Percentiles rank a stretch among this genome's conserved stretches.
phyloP scores from a whole-genome alignment of 1,140 invertebrate genomes.

The Drosophila repletoides region DNA sequence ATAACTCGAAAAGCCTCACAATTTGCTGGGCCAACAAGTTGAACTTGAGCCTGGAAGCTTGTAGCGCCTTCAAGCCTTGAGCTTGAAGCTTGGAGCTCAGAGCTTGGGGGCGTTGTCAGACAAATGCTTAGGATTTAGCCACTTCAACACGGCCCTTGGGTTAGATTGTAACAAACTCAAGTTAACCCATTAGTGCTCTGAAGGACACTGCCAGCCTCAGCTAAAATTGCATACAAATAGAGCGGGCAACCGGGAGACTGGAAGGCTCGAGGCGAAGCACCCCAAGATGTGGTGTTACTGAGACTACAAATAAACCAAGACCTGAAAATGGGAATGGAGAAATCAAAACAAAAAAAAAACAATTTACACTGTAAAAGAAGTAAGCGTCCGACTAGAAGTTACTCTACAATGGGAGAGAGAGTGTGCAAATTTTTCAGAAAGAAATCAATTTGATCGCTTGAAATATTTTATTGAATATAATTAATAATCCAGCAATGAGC shows the following conservation, averaged over 20 bases:
- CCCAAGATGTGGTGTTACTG: slow-evolving; percentile 2
- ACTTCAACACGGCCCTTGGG: slow-evolving; percentile 61
- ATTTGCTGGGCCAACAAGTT: slow-evolving; percentile 61
- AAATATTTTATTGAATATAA: no score
- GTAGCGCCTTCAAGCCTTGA: slow-evolving; percentile 21
- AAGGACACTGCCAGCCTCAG: slow-evolving; percentile 1
- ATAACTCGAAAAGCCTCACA: slow-evolving; percentile 70
- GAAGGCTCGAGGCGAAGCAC: background rate
- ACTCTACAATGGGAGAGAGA: no score
- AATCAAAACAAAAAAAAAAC: slow-evolving; percentile 75
- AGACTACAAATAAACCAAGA: slow-evolving; percentile 35
- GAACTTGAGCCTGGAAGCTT: slow-evolving; percentile 43
- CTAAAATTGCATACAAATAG: slow-evolving; percentile 54
- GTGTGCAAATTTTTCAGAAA: no score
- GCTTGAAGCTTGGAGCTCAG: slow-evolving; percentile 9
- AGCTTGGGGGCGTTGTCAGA: slow-evolving; percentile 31
- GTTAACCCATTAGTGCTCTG: slow-evolving; percentile 71
- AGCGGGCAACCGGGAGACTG: background rate
- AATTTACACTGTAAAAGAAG: slow-evolving; percentile 71
- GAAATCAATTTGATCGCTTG: no score
- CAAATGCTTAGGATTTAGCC: slow-evolving; percentile 72
- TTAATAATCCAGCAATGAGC: no score
- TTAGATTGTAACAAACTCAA: slow-evolving; percentile 72
- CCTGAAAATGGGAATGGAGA: slow-evolving; percentile 27
- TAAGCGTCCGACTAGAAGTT: no score